Evolutionary conservation across 2,888 invertebrate species (phyloP), one percentile per base, ranked within the genome.

Genomic region (Eupithecia pulchellata): DNA sequence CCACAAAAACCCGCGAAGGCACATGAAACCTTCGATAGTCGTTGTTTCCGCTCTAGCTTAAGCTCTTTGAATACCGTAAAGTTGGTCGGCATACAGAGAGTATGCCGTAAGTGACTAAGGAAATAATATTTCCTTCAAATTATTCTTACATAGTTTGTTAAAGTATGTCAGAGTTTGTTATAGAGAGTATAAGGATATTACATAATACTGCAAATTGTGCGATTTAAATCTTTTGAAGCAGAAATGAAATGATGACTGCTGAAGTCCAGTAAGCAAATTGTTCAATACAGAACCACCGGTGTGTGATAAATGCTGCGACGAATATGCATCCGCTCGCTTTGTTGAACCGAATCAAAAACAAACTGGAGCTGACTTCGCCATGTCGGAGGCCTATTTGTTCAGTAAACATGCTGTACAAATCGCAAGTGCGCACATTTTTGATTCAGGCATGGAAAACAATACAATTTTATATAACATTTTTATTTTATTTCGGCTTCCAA

Each of bases 331-430:
- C 79, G 82, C 79, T 75, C 87, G 87, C 87, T 88, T 90, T 90
- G 89, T 88, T 86, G 87, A 81, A 82, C 84, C 81, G 84, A 90
- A 90, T 90, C 88, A 86, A 87, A 89, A 90, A 91, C 87, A 88
- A 89, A 88, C 85, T 82, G 81, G n/a, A 75, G 70, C 78, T 81
- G 81, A 82, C 83, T 81, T 85, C 82, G 79, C 79, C 77, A 78
- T 79, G 79, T 84, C 78, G 77, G 74, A 77, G 75, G 75, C 75
- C 71, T 77, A 72, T 69, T 70, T 72, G 58, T 72, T 72, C 69
- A 69, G 66, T 42, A 69, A 72, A 72, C 66, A 69, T 64, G 55
- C 66, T 69, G 69, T 58, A 72, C 69, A 72, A 72, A 72, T 72
- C 69, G 72, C 62, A 72, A 72, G 66, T 60, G 68, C 66, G n/a